These are phyloP conservation scores for Nematolebias whitei DNA, from an alignment of 2,113 vertebrate species.

Conservation along the genomic window DNA sequence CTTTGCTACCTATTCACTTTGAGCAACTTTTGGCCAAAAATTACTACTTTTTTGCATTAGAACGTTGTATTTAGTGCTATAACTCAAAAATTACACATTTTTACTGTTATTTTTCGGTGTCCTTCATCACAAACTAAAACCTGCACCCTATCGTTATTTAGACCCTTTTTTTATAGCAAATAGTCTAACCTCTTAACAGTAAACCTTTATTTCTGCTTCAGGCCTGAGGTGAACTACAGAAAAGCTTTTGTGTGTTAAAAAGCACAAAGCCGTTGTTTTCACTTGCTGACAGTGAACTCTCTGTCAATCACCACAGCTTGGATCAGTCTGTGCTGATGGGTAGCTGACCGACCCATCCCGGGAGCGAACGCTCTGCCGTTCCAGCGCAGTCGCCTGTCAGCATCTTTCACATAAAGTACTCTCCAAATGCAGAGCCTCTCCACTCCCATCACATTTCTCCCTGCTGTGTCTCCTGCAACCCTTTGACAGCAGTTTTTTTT, in stretches of 20 bases:
- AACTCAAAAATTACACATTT: no score
- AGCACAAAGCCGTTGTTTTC: constrained; percentile 39
- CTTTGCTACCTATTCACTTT: no score
- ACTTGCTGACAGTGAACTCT: constrained; percentile 51
- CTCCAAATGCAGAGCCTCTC: constrained; percentile 40
- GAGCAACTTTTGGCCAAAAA: no score
- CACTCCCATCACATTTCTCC: constrained; percentile 41
- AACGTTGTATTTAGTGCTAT: no score
- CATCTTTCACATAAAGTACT: constrained; percentile 65
- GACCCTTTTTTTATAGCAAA: no score
- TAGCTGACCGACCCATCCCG: constrained; percentile 52
- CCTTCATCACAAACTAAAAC: no score
- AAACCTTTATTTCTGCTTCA: not conserved
- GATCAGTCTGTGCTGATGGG: constrained; percentile 46
- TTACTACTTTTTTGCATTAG: no score
- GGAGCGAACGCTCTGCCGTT: constrained; percentile 50
- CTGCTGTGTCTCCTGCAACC: constrained; percentile 40
- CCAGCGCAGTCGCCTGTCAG: constrained; percentile 62
- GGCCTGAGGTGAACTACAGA: constrained; percentile 6
- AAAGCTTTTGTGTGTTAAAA: constrained; percentile 4
- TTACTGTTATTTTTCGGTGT: no score
- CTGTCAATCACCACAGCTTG: constrained; percentile 59
- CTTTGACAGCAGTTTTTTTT: constrained; percentile 56
- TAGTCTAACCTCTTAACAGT: not conserved
- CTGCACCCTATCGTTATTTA: no score